phyloP scores from a whole-genome alignment of 2,797 vertebrate species.

The Coregonus sp. region DNA sequence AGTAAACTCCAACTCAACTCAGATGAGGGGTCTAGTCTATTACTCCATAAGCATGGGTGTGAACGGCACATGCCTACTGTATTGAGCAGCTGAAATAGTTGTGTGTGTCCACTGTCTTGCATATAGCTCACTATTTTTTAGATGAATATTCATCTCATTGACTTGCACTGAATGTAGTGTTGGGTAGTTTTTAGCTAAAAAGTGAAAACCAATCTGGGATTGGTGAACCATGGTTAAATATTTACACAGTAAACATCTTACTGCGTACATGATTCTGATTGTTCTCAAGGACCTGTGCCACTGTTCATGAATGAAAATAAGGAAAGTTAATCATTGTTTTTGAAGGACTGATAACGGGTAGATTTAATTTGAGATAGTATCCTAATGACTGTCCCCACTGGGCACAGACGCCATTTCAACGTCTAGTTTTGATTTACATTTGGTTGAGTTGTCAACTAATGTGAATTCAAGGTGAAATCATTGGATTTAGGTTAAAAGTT shows the following conservation, averaged over 20 bases:
- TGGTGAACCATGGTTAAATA: not conserved
- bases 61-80: not conserved
- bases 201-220: not conserved
- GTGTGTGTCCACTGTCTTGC: not conserved
- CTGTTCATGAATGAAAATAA: not conserved
- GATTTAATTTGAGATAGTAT: not conserved
- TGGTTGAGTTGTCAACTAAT: too few relatives aligned
- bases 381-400: not conserved
- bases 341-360: not conserved
- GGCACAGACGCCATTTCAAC: too few relatives aligned
- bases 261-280: not conserved
- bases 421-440: too few relatives aligned
- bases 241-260: not conserved
- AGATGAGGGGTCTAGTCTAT: not conserved
- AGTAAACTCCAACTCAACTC: conserved; percentile 34
- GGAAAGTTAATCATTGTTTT: not conserved
- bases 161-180: not conserved
- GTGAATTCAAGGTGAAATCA: too few relatives aligned
- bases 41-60: not conserved
- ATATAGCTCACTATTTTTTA: not conserved
- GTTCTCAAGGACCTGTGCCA: not conserved
- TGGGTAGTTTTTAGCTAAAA: not conserved
- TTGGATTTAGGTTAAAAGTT: too few relatives aligned
- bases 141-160: not conserved
- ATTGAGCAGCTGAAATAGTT: not conserved